Conservation (phyloP, 1,140 invertebrate genomes). For the Pantala flavescens region DNA sequence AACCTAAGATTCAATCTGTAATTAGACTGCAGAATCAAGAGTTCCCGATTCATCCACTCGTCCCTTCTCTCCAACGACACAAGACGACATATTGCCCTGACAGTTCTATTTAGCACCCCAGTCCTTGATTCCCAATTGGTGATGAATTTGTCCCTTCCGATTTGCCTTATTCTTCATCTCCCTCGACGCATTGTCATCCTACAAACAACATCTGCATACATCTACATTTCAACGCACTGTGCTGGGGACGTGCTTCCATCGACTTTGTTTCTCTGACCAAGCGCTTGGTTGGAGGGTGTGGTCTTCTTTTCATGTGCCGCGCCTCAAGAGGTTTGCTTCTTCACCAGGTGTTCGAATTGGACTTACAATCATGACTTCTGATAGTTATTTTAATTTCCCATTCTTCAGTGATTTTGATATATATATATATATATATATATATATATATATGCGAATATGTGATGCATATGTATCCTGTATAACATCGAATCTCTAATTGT, state of each 20-base stretch:
- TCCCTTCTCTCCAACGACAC: not conserved
- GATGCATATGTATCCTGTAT: no score
- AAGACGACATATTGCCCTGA: conserved; percentile 4
- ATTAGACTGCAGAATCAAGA: conserved; percentile 2
- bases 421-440: no score
- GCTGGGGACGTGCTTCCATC: not conserved
- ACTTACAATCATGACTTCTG: no score
- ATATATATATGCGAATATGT: no score
- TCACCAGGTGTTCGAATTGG: no score
- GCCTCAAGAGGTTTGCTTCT: no score
- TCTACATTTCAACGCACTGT: not conserved
- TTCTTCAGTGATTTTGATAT: no score
- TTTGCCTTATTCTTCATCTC: not conserved
- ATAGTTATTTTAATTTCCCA: no score
- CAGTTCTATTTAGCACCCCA: conserved; percentile 4
- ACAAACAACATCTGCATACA: not conserved
- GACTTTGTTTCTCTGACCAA: not conserved
- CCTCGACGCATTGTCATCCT: not conserved
- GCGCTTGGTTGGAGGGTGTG: no score
- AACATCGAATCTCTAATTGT: no score
- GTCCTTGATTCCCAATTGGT: not conserved
- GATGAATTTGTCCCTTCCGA: conserved; percentile 8
- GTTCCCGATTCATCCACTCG: not conserved
- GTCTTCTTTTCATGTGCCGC: no score
- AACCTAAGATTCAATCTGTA: not conserved